Evolutionary conservation across 2,888 invertebrate genomes (phyloP).

Genomic region (Pammene aurita): DNA sequence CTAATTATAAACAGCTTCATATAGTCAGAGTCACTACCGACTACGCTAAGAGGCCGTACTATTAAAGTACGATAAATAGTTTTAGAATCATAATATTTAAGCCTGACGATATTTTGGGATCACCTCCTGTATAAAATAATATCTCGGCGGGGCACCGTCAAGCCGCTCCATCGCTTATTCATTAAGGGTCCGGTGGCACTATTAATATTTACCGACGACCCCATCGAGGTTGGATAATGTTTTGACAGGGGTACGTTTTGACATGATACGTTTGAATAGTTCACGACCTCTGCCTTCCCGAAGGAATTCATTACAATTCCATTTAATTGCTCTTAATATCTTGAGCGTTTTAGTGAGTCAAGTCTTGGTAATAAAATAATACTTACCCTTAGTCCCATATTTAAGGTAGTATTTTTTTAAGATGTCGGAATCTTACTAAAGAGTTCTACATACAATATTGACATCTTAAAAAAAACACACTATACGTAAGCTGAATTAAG

Average conservation of each 20-base stretch:
- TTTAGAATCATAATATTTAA: neutral
- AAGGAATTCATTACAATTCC: slow-evolving; percentile 24
- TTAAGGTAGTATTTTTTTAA: too few species aligned
- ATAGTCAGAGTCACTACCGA: too few species aligned
- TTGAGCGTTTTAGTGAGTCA: neutral
- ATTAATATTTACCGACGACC: slow-evolving; percentile 37
- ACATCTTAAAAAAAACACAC: too few species aligned
- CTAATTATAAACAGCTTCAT: too few species aligned
- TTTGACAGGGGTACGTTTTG: slow-evolving; percentile 36
- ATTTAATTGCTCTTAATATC: slow-evolving; percentile 11
- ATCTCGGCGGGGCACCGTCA: slow-evolving; percentile 11
- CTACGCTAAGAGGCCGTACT: too few species aligned
- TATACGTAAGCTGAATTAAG: too few species aligned
- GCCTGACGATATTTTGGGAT: neutral
- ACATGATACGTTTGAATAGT: slow-evolving; percentile 41
- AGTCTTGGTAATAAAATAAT: neutral
- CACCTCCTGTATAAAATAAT: slow-evolving; percentile 5
- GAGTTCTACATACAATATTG: too few species aligned
- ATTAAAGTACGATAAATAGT: too few species aligned
- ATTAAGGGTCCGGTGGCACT: slow-evolving; percentile 36
- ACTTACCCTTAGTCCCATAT: too few species aligned
- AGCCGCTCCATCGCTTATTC: slow-evolving; percentile 39
- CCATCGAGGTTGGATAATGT: slow-evolving; percentile 32
- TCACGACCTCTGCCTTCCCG: slow-evolving; percentile 29
- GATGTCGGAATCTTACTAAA: too few species aligned